Evolutionary conservation across 2,113 vertebrate genomes (phyloP).

Genomic region (Oenanthe melanoleuca): DNA sequence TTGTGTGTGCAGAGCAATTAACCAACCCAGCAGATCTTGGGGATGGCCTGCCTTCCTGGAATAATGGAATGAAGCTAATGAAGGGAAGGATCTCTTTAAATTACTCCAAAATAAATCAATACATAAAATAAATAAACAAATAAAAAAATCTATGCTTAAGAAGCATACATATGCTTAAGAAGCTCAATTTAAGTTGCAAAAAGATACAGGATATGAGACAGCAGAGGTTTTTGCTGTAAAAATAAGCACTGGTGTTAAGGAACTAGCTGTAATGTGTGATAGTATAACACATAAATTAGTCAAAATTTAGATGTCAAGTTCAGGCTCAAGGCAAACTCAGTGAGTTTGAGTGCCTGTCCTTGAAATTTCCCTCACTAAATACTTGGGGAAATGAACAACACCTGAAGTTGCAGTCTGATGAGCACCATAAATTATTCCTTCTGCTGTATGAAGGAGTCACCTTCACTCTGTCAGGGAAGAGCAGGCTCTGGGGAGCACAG

Average conservation of each 20-base stretch:
- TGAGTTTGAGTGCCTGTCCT: background rate
- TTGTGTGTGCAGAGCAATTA: constrained; percentile 22
- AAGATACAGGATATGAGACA: background rate
- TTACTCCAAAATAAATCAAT: background rate
- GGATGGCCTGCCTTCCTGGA: background rate
- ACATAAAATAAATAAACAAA: background rate
- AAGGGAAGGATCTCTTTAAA: background rate
- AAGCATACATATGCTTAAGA: background rate
- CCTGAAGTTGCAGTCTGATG: background rate
- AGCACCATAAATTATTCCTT: background rate
- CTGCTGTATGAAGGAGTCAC: background rate
- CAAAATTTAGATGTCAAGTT: background rate
- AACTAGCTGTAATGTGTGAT: background rate
- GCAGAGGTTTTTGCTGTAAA: background rate
- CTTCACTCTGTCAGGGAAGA: background rate
- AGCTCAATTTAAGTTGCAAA: background rate
- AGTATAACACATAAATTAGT: background rate
- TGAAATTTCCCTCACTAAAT: background rate
- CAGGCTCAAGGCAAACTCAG: background rate
- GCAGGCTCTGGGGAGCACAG: background rate
- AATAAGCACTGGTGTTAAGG: background rate
- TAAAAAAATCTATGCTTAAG: background rate
- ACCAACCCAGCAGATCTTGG: background rate
- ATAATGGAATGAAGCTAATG: background rate
- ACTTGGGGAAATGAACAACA: background rate